Base-by-base conservation (phyloP, 2,113 vertebrate genomes). In the Malurus elegans region DNA sequence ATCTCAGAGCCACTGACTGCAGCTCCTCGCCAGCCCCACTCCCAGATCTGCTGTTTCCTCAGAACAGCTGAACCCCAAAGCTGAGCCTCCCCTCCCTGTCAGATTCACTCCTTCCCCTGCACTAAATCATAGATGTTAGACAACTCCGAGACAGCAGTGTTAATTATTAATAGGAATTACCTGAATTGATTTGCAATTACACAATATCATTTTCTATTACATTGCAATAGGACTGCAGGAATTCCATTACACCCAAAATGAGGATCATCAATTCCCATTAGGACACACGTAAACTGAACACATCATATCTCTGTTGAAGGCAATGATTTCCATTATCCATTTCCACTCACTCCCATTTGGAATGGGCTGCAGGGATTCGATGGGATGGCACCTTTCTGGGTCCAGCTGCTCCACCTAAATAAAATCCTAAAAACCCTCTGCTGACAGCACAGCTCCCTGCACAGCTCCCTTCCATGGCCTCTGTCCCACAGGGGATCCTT, bases 151-250 rank as follows among this genome's bases (percentile, higher is more conserved):
- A 87, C 44, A 96, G 93, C 62, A 86, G 89, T 86, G 97, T 98
- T 97, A 97, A 98, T 98, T 97, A 97, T 97, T 97, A 93, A 98
- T 95, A 95, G 95, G 71, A 95, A 97, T 97, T 95, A 98, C 97
- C 97, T 97, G 95, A 94, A 97, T 97, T 97, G 96, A 98, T 98
- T 98, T 76, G 70, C 97, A 96, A 94, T 97, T 93, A 97, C 71
- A 91, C 91, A 97, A 76, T 97, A 97, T 97, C 87, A 94, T 97
- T 97, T 98, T 96, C 96, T 97, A 90, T 96, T 96, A 91, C 69
- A 58, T 8, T 88, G 92, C 96, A 97, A 60, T 86, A 96, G 95
- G 95, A 56, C 88, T 95, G 75, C 94, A 96, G 96, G 94, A 93
- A 97, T 97, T 88, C 91, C 92, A 97, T 97, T 97, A 97, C 93